Conservation (phyloP, 2,113 vertebrate species). For the Eublepharis macularius region DNA sequence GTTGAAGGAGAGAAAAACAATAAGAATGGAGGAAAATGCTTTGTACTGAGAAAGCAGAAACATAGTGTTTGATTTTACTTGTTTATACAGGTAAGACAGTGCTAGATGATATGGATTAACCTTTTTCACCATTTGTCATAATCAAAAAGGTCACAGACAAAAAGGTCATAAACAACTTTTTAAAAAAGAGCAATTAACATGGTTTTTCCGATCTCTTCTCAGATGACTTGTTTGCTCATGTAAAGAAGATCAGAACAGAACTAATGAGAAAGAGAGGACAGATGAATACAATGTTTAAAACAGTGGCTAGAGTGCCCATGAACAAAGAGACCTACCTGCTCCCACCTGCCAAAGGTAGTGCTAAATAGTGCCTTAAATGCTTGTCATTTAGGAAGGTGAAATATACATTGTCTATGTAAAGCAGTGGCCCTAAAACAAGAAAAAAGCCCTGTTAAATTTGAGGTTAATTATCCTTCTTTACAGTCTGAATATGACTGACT, state of each 20-base stretch:
- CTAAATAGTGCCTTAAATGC: too few species aligned
- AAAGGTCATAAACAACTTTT: neutral
- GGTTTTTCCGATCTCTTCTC: neutral
- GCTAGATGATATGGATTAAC: neutral
- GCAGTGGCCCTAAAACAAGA: neutral
- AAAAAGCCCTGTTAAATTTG: neutral
- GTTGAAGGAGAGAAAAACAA: conserved; percentile 50
- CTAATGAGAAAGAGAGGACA: neutral
- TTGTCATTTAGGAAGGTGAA: too few species aligned
- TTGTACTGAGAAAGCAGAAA: conserved; percentile 46
- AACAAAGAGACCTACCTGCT: neutral
- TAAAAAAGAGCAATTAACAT: neutral
- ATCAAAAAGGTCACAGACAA: neutral
- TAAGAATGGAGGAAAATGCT: conserved; percentile 54
- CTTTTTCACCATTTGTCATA: neutral
- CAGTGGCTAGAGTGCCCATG: neutral
- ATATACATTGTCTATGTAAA: too few species aligned
- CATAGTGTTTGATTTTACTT: conserved; percentile 37
- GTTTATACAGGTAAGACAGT: neutral
- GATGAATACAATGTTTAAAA: neutral
- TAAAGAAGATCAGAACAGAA: conserved; percentile 1
- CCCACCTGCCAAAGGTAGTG: neutral
- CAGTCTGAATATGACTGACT: neutral
- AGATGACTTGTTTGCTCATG: neutral
- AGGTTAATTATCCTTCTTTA: neutral